phyloP scores from a whole-genome alignment of 2,797 vertebrate species.

The Chelmon rostratus region DNA sequence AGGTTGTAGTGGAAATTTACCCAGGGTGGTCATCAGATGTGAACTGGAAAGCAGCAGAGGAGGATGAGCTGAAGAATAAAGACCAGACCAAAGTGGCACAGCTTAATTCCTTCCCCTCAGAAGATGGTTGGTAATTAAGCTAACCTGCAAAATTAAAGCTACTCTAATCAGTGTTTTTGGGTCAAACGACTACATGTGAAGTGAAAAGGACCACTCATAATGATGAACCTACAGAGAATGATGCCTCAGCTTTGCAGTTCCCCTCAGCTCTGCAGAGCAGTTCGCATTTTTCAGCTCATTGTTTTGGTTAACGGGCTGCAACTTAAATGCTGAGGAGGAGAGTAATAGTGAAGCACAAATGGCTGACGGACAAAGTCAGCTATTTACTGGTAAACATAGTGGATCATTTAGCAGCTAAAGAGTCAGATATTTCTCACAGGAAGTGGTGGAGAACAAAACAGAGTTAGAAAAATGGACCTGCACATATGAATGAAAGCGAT shows the following conservation, averaged over 20 bases:
- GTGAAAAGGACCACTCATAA: not conserved
- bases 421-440: too few species aligned
- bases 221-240: not conserved
- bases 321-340: too few species aligned
- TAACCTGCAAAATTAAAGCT: not conserved
- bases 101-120: not conserved
- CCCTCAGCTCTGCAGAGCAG: not conserved
- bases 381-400: too few species aligned
- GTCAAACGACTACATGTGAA: not conserved
- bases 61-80: not conserved
- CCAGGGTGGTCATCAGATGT: not conserved
- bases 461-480: not conserved
- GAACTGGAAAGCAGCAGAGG: not conserved
- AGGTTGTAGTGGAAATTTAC: conserved; percentile 32
- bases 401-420: too few species aligned
- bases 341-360: too few species aligned
- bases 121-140: not conserved
- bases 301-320: not conserved
- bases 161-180: not conserved
- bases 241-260: not conserved
- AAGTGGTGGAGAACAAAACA: too few species aligned
- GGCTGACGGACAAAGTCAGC: too few species aligned
- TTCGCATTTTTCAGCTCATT: not conserved
- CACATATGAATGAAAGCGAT: not conserved
- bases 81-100: not conserved